Evolutionary conservation across 2,888 invertebrate species (phyloP), one percentile per base, ranked within the genome.

Genomic region (Hylaea fasciaria): DNA sequence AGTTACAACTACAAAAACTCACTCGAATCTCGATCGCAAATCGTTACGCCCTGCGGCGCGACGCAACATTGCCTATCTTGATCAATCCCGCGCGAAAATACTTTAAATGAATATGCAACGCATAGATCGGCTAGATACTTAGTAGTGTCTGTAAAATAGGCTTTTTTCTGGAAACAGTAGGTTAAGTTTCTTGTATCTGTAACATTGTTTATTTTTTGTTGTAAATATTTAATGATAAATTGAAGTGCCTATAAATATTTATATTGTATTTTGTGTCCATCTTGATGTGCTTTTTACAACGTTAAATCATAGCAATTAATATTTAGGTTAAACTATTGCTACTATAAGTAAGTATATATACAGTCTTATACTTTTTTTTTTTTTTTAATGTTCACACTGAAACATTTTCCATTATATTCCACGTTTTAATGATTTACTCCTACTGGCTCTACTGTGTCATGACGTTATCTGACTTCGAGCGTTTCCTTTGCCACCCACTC

Each of bases 71-170:
- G 84, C 80, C 83, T 81, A 87, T 86, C 86, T 50, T 80, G 82
- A 80, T 80, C 28, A 41, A 79, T 78, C 81, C 86, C 86, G 86
- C 84, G 82, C 72, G 80, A 83, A 83, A 80, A 82, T 71, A 76
- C 13, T 76, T 80, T 71, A 75, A 80, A 84, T 85, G 82, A 83
- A 85, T 85, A 85, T 43, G 67, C 22, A 13, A 28, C 10, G 17
- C 72, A 77, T 82, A 85, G 86, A 87, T 86, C 72, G 77, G 66
- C 82, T 86, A 87, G 87, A 86, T 87, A 85, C 71, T 80, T 81
- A 47, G 12, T 16, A 47, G 16, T 35, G 11, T 0, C 11, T 16
- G 14, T 46, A 14, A 22, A 22, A 22, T 5, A 22, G 22, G 2
- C 2, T 5, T 3, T 2, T 22, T 22, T 22, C 22, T 3, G n/a